Base-by-base conservation (phyloP, 2,113 vertebrate species). In the Asarcornis scutulata region DNA sequence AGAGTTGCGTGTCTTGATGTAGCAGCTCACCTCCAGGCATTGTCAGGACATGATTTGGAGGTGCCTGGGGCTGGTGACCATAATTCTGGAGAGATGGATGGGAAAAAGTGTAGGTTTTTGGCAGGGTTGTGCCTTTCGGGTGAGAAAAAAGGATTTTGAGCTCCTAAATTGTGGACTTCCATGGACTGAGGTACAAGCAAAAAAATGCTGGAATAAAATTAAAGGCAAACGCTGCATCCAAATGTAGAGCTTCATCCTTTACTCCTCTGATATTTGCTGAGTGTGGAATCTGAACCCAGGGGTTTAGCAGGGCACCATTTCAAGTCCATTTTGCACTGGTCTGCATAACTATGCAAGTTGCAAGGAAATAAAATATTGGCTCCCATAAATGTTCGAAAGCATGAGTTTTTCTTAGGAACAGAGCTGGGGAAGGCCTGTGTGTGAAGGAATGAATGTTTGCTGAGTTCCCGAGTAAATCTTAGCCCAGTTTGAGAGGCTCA, bases 381-480 rank as follows among this genome's bases (percentile, higher is more conserved):
- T 81, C 11, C 60, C 75, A 26, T 1, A 68, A 77, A 72, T 79
- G 34, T 79, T 91, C 56, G 50, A 73, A 80, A 88, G 55, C 42
- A 63, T 67, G 10, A 36, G 6, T 50, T 86, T 93, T 90, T 78
- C 83, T 90, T 60, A 53, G 14, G 53, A 68, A 10, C 7, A 25
- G 48, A 84, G 38, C 53, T 82, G 53, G 62, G 80, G 72, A 88
- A 75, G 40, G 62, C 69, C 77, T 84, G 11, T 53, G 50, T 82
- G 86, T 58, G 77, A 58, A 92, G 17, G 34, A 81, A 80, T 26
- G 53, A 86, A 42, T 79, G 18, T 79, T 86, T 84, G 46, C 62
- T 62, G 66, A 69, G 34, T n/a, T 91, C 83, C 44, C 42, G 48
- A 91, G 82, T 79, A 82, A 75, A 84, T 93, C 48, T 89, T 46